These are phyloP conservation scores for Gnathonemus echidnorhynchus DNA, from an alignment of 2,113 vertebrate species.

Conservation along the genomic window DNA sequence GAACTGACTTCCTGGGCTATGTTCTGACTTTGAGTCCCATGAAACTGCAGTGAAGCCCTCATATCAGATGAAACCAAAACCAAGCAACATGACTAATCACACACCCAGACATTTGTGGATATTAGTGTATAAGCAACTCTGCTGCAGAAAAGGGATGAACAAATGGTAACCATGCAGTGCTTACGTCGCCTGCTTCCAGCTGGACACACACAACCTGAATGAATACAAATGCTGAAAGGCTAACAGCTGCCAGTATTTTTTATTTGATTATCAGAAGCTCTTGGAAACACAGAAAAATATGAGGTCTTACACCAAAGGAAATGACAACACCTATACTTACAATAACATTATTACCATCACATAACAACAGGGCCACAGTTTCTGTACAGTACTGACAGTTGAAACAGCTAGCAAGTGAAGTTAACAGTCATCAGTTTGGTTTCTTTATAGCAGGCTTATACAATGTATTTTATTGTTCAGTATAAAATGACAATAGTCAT, in stretches of 20 bases:
- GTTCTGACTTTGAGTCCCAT: not conserved
- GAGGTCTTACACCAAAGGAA: conserved; percentile 5
- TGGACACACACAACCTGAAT: not conserved
- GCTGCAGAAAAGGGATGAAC: not conserved
- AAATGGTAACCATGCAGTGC: not conserved
- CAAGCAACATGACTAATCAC: not conserved
- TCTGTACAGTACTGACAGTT: conserved; percentile 6
- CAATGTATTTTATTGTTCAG: not conserved
- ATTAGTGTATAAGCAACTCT: not conserved
- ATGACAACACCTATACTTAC: not conserved
- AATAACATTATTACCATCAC: conserved; percentile 5
- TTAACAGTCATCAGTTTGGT: conserved; percentile 12
- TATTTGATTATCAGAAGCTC: conserved; percentile 17
- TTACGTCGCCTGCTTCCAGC: not conserved
- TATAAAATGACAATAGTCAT: conserved; percentile 12
- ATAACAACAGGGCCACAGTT: conserved; percentile 2
- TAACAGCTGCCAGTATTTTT: conserved; percentile 14
- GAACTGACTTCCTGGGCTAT: not conserved
- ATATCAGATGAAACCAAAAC: not conserved
- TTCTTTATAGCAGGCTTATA: conserved; percentile 4
- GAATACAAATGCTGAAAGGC: not conserved
- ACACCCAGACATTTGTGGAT: not conserved
- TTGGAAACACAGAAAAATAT: conserved; percentile 11
- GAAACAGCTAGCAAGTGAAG: conserved; percentile 1
- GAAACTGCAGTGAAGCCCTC: not conserved